Evolutionary conservation across 2,888 invertebrate genomes (phyloP).

Genomic region (Altica lythri): DNA sequence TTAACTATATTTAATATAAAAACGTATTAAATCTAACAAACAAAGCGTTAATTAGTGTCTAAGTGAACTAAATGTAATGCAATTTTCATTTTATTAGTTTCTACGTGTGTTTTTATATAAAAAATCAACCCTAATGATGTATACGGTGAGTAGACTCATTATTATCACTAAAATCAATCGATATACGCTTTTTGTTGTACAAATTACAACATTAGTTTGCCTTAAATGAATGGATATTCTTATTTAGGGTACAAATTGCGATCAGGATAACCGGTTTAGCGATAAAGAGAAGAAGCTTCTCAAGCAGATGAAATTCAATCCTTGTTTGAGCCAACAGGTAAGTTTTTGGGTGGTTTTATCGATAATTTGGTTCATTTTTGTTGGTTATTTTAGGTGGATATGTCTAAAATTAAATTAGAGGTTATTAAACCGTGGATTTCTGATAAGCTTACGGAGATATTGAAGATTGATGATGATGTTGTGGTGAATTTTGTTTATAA

Average conservation of each 20-base stretch:
- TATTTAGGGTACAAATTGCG: conserved; percentile 91
- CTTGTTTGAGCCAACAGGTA: conserved; percentile 90
- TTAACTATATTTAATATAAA: too few relatives aligned
- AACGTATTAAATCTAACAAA: too few relatives aligned
- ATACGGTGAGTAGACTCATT: too few relatives aligned
- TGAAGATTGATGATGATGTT: conserved; percentile 98
- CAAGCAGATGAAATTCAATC: conserved; percentile 98
- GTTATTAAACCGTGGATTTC: conserved; percentile 99
- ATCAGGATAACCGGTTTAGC: conserved; percentile 98
- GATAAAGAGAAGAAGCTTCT: conserved; percentile 99
- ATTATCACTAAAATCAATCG: too few relatives aligned
- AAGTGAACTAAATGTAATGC: too few relatives aligned
- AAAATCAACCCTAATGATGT: too few relatives aligned
- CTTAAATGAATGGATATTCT: conserved; percentile 40
- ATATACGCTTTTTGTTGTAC: too few relatives aligned
- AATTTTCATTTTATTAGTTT: too few relatives aligned
- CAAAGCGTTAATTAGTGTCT: too few relatives aligned
- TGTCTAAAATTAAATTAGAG: conserved; percentile 97
- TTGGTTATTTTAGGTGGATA: conserved; percentile 90
- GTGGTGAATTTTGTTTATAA: conserved; percentile 98
- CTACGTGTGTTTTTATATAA: too few relatives aligned
- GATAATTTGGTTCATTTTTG: too few relatives aligned
- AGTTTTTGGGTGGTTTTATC: conserved; percentile 89
- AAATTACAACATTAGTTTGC: conserved; percentile 26
- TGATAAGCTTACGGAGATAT: conserved; percentile 91